A percentile compares a stretch with the other conserved stretches of the same genome.
These are phyloP conservation scores for Tachycineta bicolor DNA, from an alignment of 2,113 vertebrate species.

Conservation along the genomic window DNA sequence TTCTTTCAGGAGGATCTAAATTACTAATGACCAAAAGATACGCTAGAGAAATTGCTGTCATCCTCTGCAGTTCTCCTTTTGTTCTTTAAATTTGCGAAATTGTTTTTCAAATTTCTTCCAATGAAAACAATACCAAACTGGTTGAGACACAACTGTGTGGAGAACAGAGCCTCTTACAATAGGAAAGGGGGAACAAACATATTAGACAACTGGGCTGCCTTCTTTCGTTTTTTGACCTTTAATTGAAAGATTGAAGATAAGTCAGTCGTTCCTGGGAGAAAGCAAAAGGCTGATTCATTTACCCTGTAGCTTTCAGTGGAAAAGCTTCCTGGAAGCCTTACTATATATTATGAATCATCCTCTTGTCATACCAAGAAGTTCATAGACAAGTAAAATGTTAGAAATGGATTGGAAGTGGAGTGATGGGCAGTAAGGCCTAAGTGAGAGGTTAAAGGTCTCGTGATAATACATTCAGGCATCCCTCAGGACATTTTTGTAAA, in stretches of 20 bases:
- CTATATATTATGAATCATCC: slow-evolving; percentile 73
- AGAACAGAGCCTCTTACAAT: slow-evolving; percentile 31
- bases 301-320: slow-evolving; percentile 71
- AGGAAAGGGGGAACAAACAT: not conserved
- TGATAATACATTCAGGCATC: slow-evolving; percentile 68
- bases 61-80: not conserved
- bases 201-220: slow-evolving; percentile 60
- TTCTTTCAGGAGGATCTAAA: not conserved
- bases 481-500: slow-evolving; percentile 62
- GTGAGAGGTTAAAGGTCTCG: slow-evolving; percentile 65
- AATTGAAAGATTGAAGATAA: slow-evolving; percentile 84
- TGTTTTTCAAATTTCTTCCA: slow-evolving; percentile 42
- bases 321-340: slow-evolving; percentile 72
- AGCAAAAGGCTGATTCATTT: slow-evolving; percentile 78
- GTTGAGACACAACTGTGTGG: slow-evolving; percentile 21
- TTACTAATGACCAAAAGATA: not conserved
- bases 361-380: slow-evolving; percentile 77
- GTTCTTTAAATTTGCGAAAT: slow-evolving; percentile 29
- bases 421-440: slow-evolving; percentile 60
- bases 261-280: slow-evolving; percentile 77
- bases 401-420: slow-evolving; percentile 69
- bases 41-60: not conserved
- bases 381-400: slow-evolving; percentile 73
- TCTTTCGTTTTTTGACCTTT: slow-evolving; percentile 80
- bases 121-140: slow-evolving; percentile 33